phyloP scores from a whole-genome alignment of 2,113 vertebrate genomes.

The Danionella cerebrum region DNA sequence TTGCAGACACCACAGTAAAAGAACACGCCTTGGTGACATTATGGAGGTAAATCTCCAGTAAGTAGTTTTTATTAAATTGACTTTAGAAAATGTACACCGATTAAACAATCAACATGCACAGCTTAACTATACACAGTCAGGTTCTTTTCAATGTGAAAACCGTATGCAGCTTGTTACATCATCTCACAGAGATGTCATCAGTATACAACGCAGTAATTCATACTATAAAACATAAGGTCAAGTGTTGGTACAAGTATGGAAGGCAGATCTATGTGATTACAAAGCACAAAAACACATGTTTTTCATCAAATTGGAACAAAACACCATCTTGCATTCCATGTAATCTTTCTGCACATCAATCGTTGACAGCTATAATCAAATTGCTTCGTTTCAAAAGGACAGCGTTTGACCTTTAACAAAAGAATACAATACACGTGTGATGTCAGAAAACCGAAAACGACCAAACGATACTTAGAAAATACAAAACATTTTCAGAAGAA shows the following conservation, averaged over 20 bases:
- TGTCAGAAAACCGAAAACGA: conserved; percentile 16
- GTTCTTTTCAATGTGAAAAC: conserved; percentile 47
- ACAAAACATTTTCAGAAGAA: conserved; percentile 10
- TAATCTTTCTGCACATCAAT: background rate
- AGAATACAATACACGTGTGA: background rate
- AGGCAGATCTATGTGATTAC: conserved; percentile 5
- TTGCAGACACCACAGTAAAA: background rate
- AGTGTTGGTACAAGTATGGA: conserved; percentile 28
- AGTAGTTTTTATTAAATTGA: conserved; percentile 35
- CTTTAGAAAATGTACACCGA: conserved; percentile 32
- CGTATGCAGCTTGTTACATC: conserved; percentile 29
- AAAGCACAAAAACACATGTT: conserved; percentile 22
- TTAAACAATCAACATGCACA: conserved; percentile 42
- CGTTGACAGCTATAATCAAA: background rate
- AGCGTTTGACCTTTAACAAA: conserved; percentile 22
- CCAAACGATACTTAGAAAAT: conserved; percentile 11
- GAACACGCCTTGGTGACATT: background rate
- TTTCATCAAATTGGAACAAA: background rate
- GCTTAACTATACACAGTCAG: conserved; percentile 36
- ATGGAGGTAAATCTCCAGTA: conserved; percentile 27
- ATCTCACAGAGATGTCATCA: conserved; percentile 43
- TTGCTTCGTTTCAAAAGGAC: background rate
- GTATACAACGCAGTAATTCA: conserved; percentile 26
- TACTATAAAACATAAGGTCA: conserved; percentile 34
- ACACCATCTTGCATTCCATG: background rate